A percentile compares a stretch with the other conserved stretches of the same genome.
phyloP scores from a whole-genome alignment of 2,888 invertebrate genomes.

The Lacanobia wlatinum region DNA sequence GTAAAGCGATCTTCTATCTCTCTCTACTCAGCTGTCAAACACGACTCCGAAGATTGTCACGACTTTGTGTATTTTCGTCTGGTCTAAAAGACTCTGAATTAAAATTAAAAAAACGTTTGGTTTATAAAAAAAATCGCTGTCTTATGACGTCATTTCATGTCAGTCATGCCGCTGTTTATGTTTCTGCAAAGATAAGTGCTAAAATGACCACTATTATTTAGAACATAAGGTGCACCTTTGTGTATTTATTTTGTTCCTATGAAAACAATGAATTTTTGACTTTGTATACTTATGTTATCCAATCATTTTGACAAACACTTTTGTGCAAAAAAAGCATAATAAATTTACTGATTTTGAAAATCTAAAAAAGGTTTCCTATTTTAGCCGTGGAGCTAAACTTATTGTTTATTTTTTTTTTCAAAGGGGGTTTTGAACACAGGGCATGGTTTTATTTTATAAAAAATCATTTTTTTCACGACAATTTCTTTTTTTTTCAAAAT shows the following conservation, averaged over 20 bases:
- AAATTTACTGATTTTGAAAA: slow-evolving; percentile 51
- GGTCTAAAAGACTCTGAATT: no score
- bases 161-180: slow-evolving; percentile 1
- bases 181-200: slow-evolving; percentile 33
- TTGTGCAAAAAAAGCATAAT: slow-evolving; percentile 47
- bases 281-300: not conserved
- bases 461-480: no score
- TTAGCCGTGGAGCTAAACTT: slow-evolving; percentile 9
- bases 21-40: no score
- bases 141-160: slow-evolving; percentile 17
- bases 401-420: slow-evolving; percentile 3
- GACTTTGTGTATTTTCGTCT: no score
- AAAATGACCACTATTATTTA: slow-evolving; percentile 31
- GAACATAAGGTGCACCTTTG: slow-evolving; percentile 24
- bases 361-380: not conserved
- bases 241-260: slow-evolving; percentile 50
- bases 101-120: no score
- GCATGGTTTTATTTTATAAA: no score
- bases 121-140: not conserved
- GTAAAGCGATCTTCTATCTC: no score
- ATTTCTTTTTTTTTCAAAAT: not conserved
- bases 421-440: not conserved
- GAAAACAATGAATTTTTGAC: slow-evolving; percentile 8
- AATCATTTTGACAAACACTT: slow-evolving; percentile 21
- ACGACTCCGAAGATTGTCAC: no score